Evolutionary conservation across 2,113 vertebrate genomes (phyloP), one percentile per base, ranked within the genome.

Genomic region (Himantopus leucocephalus): DNA sequence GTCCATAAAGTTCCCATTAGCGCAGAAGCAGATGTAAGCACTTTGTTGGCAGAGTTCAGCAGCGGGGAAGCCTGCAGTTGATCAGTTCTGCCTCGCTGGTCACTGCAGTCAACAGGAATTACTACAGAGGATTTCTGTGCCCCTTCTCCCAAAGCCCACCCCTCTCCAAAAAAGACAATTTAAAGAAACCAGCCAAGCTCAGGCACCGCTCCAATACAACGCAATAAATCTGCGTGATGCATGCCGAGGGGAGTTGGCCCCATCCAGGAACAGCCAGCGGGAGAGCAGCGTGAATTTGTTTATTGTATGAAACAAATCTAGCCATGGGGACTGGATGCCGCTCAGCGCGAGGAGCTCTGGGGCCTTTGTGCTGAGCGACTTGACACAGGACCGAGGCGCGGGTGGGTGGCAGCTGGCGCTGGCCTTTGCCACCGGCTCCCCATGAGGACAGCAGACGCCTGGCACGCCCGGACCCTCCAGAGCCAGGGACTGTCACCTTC

Each of bases 31-130:
- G 94, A 96, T 96, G 95, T 95, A 96, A 97, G 96, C 96, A 95
- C 88, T 97, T 95, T 94, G 92, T 37, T 93, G 95, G 92, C 93
- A 96, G 93, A 84, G 93, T 63, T 92, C 90, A 90, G 96, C 97
- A 93, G 94, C 90, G 79, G 94, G 93, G 93, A 97, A 95, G 92
- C 92, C 97, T 96, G 96, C 93, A 96, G 90, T 88, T 96, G 96
- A 97, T 97, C 97, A 97, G 97, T 96, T 97, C 95, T 97, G 97
- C 97, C 94, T 96, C 94, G 0, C 95, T 94, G 94, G 94, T 93
- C 96, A 94, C 94, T 90, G 97, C 93, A 97, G 95, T 94, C 94
- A 97, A 96, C 94, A 97, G 96, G 90, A 97, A 96, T 97, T 93
- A 96, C 90, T 30, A 4, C 84, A 62, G 68, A 93, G 90, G 90